Base-by-base conservation (phyloP, 2,113 vertebrate genomes). In the Charadrius vociferus region DNA sequence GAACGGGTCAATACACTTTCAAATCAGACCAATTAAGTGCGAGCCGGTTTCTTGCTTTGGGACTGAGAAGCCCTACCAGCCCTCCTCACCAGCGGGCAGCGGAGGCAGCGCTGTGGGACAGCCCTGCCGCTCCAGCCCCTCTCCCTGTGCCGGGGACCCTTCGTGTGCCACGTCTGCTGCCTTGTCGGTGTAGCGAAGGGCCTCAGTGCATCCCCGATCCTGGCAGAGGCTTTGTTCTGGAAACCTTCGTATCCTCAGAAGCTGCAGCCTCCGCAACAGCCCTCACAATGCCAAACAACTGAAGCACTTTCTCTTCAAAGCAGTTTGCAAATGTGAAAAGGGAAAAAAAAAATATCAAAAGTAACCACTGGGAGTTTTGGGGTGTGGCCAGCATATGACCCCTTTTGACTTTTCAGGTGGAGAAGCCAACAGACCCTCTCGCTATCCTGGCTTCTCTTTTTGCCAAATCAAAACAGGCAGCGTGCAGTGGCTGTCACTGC, bases 111-210 rank as follows among this genome's bases (percentile, higher is more conserved):
- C 10, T 1, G 16, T 2, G 30, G 78, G 49, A 30, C 50, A 50
- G 41, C 34, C 43, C 71, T n/a, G 91, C 71, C 32, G n/a, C 13
- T 34, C 30, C 80, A 36, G n/a, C 53, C 32, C 53, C 67, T 62
- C 36, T 27, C 30, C 47, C 41, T 6, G 4, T 0, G 4, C 27
- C 12, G 12, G 27, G 47, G 15, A 81, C 34, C 39, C 62, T 36
- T 47, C 4, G 3, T 14, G 9, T 9, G 30, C 53, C 73, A 12
- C 32, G 26, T 8, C 45, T 73, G 77, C 37, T 9, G 29, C 49
- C 39, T 34, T 3, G 8, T 17, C 2, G 1, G 0, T 13, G 26
- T 22, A 20, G 9, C 0, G 18, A 68, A 50, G 26, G 26, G 53
- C 26, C 59, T 62, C 4, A 1, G 27, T 8, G 30, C 36, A 22